Conservation (phyloP, 2,797 vertebrate species). For the Rhyacichthys aspro region DNA sequence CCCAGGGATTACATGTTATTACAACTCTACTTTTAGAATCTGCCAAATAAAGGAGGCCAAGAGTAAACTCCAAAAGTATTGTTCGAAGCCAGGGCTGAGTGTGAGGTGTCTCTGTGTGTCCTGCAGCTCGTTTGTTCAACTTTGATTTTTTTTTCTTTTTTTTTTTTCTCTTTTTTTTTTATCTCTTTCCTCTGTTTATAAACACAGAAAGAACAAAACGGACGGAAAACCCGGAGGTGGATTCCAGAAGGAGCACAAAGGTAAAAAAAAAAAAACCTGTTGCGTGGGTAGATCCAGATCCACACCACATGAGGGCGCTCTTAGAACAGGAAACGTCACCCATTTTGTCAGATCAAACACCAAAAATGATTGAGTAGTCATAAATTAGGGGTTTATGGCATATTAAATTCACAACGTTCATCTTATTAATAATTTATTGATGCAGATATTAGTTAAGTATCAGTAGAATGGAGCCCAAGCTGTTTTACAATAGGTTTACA, state of each 20-base stretch:
- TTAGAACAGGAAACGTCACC: neutral
- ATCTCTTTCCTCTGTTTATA: conserved; percentile 82
- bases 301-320: conserved; percentile 41
- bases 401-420: too few species aligned
- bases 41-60: too few species aligned
- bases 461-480: too few species aligned
- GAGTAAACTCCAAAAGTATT: neutral
- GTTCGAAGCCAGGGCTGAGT: conserved; percentile 13
- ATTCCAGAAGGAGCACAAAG: conserved; percentile 31
- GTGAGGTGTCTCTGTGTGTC: conserved; percentile 35
- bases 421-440: too few species aligned
- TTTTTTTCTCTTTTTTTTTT: conserved; percentile 36
- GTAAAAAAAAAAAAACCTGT: neutral
- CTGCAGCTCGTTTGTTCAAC: conserved; percentile 44
- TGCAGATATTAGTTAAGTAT: too few species aligned
- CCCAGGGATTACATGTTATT: too few species aligned
- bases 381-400: too few species aligned
- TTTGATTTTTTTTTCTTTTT: conserved; percentile 14
- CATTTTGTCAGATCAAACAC: too few species aligned
- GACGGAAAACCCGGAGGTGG: conserved; percentile 71
- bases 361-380: too few species aligned
- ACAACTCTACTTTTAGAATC: too few species aligned
- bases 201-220: conserved; percentile 85
- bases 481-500: too few species aligned
- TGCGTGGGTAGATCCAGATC: neutral